These are phyloP conservation scores for Dusona sp. DNA, from an alignment of 2,888 invertebrate species.

Conservation along the genomic window DNA sequence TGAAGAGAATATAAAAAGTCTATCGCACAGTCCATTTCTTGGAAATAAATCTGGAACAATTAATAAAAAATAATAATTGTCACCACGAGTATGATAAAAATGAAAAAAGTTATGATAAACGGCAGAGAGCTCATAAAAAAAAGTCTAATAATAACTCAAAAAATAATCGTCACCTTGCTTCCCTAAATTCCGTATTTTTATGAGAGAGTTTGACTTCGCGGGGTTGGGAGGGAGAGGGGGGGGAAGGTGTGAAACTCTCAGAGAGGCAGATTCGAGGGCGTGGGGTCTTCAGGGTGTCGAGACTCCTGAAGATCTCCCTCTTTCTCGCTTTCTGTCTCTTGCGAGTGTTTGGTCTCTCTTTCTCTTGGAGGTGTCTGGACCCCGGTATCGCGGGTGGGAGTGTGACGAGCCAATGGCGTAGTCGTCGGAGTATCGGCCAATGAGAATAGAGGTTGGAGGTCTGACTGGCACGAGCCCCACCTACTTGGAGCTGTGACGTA, in stretches of 20 bases:
- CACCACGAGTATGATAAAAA: background rate
- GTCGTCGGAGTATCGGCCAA: slow-evolving; percentile 22
- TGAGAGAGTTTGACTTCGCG: background rate
- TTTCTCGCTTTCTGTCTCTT: background rate
- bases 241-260: slow-evolving; percentile 20
- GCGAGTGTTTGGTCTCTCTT: background rate
- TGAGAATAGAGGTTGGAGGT: slow-evolving; percentile 60
- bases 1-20: background rate
- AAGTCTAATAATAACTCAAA: background rate
- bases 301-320: slow-evolving; percentile 24
- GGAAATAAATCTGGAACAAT: background rate
- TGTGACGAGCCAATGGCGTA: slow-evolving; percentile 55
- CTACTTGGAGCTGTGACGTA: slow-evolving; percentile 68
- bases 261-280: slow-evolving; percentile 20
- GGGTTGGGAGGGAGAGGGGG: background rate
- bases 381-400: slow-evolving; percentile 54
- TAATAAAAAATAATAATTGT: background rate
- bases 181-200: slow-evolving; percentile 1
- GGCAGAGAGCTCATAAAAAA: background rate
- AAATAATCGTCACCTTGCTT: background rate
- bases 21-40: background rate
- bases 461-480: slow-evolving; percentile 66
- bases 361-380: slow-evolving; percentile 25
- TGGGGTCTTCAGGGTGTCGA: slow-evolving; percentile 65
- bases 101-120: background rate